Conservation (phyloP, 35 echinoderm and acorn worm genomes). For the Apostichopus californicus region DNA sequence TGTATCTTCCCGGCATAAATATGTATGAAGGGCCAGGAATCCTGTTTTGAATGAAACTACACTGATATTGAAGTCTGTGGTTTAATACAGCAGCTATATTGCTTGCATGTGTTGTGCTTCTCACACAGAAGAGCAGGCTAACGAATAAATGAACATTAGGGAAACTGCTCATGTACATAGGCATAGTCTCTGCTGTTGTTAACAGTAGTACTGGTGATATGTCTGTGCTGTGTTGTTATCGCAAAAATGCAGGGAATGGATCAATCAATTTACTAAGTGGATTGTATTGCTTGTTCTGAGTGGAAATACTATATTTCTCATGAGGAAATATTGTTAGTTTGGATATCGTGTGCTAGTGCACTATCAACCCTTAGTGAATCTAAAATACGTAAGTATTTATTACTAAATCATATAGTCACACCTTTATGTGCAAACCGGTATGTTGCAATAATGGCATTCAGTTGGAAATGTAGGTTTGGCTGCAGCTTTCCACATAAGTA, state of each 20-base stretch:
- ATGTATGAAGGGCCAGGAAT: constrained; percentile 51
- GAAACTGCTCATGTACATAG: constrained; percentile 36
- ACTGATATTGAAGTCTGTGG: constrained; percentile 27
- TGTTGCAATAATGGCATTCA: too few relatives aligned
- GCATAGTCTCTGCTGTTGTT: background rate
- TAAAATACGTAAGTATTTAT: background rate
- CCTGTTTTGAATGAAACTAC: constrained; percentile 47
- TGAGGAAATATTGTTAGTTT: background rate
- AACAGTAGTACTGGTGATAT: background rate
- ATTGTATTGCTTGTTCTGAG: background rate
- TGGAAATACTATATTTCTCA: background rate
- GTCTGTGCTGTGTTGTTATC: background rate
- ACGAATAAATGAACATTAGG: constrained; percentile 41
- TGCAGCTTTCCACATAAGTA: too few relatives aligned
- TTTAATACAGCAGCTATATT: background rate
- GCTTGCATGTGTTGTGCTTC: background rate
- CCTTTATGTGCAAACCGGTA: background rate
- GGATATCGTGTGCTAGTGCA: background rate
- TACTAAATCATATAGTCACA: background rate
- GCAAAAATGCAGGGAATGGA: background rate
- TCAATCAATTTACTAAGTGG: background rate
- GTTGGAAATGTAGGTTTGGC: too few relatives aligned
- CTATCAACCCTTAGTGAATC: background rate
- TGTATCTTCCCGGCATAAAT: constrained; percentile 56
- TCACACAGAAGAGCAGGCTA: constrained; percentile 2